Evolutionary conservation across 2,113 vertebrate species (phyloP), one percentile per base, ranked within the genome.

Genomic region (Halcyon malimbica): DNA sequence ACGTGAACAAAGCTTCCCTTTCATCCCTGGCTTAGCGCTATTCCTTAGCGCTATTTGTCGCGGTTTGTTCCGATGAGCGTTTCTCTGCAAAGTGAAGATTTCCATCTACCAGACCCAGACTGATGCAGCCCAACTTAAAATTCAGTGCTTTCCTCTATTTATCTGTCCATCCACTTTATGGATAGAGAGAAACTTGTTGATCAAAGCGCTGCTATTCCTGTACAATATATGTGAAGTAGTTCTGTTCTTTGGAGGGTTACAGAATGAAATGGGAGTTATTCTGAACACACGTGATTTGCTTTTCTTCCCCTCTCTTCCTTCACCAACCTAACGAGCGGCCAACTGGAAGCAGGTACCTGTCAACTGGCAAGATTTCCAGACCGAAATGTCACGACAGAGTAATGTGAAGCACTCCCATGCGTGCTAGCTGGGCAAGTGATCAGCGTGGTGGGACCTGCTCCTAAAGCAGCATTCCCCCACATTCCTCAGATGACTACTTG

Each of bases 401-500:
- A 77, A 94, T 57, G 69, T 29, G 64, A 95, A 60, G 68, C 75
- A 64, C 68, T 92, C 33, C 83, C 39, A 78, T 19, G 76, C 63
- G 90, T 59, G 50, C 50, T 81, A 63, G 70, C 77, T 35, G 85
- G 59, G 50, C 37, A 48, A 93, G 88, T 5, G 44, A 90, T 60
- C 68, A 68, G 83, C 75, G 57, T 0, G 1, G 80, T 42, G 60
- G 37, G 75, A 90, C 63, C 76, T 70, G 75, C 85, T 86, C 83
- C 79, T 74, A 18, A 60, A 67, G 60, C 51, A 80, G 71, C 50
- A n/a, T 78, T 78, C 95, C 81, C 88, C 68, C 64, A 75, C 92
- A 84, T 92, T 96, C 86, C 86, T 87, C 57, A 75, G 56, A 92
- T 95, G 80, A 75, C 73, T 78, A 8, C 69, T 68, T n/a, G 88